Evolutionary conservation across 2,888 invertebrate genomes (phyloP), one percentile per base, ranked within the genome.

Genomic region (Acanthopleura granulata): DNA sequence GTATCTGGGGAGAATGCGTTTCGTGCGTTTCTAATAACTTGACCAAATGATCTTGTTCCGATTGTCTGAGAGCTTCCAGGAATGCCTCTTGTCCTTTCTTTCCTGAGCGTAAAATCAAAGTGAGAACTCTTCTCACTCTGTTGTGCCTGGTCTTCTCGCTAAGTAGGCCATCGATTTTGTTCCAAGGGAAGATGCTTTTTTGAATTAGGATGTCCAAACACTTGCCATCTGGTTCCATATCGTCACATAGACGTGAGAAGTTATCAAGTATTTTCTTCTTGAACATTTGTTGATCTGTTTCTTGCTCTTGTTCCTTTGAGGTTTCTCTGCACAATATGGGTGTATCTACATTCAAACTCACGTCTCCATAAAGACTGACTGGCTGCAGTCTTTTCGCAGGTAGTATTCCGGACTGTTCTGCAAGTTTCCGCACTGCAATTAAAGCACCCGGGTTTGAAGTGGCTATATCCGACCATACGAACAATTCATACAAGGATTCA

Each of bases 21-120:
- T 9, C 4, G 40, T 40, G 4, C 40, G 9, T 40, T 9, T 40
- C 40, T 9, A 57, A 22, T 57, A 66, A 27, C 18, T 66, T 6
- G 9, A 16, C 22, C 29, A 66, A 66, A 27, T 66, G 66, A 27
- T 66, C 27, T 25, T 66, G 66, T 6, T 25, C 29, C 6, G 66
- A 66, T 16, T 27, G 16, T 25, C 25, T 66, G 4, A 66, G 25
- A 18, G 27, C 66, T 16, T 66, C 66, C 25, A 66, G 22, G 4
- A 66, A 27, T 18, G 27, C 29, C 6, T 15, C 27, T 18, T 14
- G 66, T 66, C 66, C 66, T 27, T 66, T 66, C 29, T 15, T 66
- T 27, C 66, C 66, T 12, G 66, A 66, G 25, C 66, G 66, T 16
- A 66, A 25, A 6, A 66, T 27, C 66, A 66, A 25, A 18, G 66